Conservation (phyloP, 1,140 invertebrate species). For the Batillaria attramentaria region DNA sequence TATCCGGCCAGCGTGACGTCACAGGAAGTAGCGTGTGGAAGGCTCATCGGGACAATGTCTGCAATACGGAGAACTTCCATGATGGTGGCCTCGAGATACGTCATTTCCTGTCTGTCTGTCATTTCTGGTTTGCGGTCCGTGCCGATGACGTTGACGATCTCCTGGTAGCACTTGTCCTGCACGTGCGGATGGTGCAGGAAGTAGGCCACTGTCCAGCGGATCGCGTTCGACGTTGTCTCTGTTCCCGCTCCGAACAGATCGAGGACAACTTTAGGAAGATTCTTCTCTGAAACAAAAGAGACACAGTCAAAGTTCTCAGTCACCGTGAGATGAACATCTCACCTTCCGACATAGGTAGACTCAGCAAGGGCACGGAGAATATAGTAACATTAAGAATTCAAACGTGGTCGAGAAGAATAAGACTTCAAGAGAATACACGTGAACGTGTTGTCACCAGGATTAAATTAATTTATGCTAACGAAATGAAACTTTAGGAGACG, state of each 20-base stretch:
- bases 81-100: constrained; percentile 42
- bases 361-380: too few relatives aligned
- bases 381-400: too few relatives aligned
- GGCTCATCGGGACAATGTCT: constrained; percentile 56
- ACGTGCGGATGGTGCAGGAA: constrained; percentile 54
- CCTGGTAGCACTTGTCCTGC: constrained; percentile 28
- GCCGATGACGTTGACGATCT: constrained; percentile 26
- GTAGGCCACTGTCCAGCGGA: constrained; percentile 50
- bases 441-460: too few relatives aligned
- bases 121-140: constrained; percentile 17
- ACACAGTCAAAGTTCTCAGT: too few relatives aligned
- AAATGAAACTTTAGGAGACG: too few relatives aligned
- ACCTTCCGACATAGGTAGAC: too few relatives aligned
- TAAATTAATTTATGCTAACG: too few relatives aligned
- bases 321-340: too few relatives aligned
- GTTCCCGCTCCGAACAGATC: constrained; percentile 62
- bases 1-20: constrained; percentile 58
- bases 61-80: constrained; percentile 40
- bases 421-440: too few relatives aligned
- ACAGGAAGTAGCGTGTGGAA: constrained; percentile 53
- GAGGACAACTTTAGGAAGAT: constrained; percentile 21
- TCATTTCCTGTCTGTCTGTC: constrained; percentile 32
- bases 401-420: too few relatives aligned
- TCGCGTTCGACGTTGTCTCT: constrained; percentile 58
- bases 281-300: constrained; percentile 1